A percentile compares a stretch with the other conserved stretches of the same genome.
Conservation (phyloP, 2,113 vertebrate genomes). For the Columba janthina region DNA sequence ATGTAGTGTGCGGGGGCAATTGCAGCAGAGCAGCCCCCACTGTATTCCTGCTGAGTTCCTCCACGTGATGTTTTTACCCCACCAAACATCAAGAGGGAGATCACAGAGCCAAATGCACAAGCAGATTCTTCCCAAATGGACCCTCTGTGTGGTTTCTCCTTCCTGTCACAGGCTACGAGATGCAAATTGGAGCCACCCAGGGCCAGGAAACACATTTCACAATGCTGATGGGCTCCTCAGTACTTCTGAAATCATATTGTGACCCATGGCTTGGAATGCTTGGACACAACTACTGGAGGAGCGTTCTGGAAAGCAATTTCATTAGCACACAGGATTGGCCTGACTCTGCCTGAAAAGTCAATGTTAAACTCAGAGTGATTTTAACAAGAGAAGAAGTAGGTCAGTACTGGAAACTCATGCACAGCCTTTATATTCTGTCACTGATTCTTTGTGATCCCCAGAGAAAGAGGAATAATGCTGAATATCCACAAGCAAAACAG, state of each 20-base stretch:
- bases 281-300: conserved; percentile 42
- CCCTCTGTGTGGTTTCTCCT: background rate
- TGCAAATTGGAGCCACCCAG: conserved; percentile 5
- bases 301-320: conserved; percentile 56
- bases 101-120: background rate
- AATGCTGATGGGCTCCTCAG: background rate
- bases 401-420: conserved; percentile 64
- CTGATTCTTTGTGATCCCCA: conserved; percentile 30
- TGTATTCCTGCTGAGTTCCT: background rate
- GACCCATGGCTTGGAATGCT: conserved; percentile 25
- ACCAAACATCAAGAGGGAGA: background rate
- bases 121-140: background rate
- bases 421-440: conserved; percentile 45
- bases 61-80: background rate
- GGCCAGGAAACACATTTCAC: background rate
- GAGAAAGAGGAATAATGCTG: conserved; percentile 17
- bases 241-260: background rate
- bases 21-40: background rate
- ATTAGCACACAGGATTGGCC: conserved; percentile 56
- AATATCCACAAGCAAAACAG: background rate
- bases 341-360: conserved; percentile 31
- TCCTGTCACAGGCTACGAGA: background rate
- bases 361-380: conserved; percentile 33
- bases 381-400: conserved; percentile 68
- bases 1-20: rapidly evolving